Percentiles rank a stretch among this genome's conserved stretches.
Conservation (phyloP, 53 echinoderm and acorn worm genomes). For the Mesocentrotus franciscanus region DNA sequence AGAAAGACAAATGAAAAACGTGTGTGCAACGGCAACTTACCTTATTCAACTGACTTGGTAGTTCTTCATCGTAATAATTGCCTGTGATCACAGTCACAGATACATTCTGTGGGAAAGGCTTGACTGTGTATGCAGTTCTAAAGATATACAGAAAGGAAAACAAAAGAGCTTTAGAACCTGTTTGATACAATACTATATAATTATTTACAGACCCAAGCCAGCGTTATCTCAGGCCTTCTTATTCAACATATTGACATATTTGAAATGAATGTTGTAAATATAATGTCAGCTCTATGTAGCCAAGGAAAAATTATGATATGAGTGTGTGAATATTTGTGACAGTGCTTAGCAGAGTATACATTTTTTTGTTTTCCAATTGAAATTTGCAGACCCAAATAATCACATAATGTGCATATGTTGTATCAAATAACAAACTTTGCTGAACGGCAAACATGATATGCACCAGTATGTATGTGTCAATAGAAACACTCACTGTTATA, state of each 20-base stretch:
- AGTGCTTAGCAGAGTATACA: too few relatives aligned
- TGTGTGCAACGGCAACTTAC: conserved; percentile 54
- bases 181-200: background rate
- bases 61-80: conserved; percentile 96
- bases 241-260: background rate
- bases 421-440: too few relatives aligned
- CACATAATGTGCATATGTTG: too few relatives aligned
- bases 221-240: too few relatives aligned
- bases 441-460: too few relatives aligned
- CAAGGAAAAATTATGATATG: background rate
- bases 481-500: too few relatives aligned
- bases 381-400: too few relatives aligned
- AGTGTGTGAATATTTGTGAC: too few relatives aligned
- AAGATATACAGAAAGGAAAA: background rate
- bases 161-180: background rate
- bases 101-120: conserved; percentile 89
- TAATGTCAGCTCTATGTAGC: background rate
- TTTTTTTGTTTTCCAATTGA: too few relatives aligned
- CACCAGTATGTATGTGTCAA: too few relatives aligned
- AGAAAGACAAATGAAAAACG: background rate
- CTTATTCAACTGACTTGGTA: conserved; percentile 91
- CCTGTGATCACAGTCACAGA: conserved; percentile 95
- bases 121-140: conserved; percentile 89
- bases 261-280: background rate
- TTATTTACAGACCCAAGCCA: background rate